Base-by-base conservation (phyloP, 2,888 invertebrate genomes). In the Machimus rusticus region DNA sequence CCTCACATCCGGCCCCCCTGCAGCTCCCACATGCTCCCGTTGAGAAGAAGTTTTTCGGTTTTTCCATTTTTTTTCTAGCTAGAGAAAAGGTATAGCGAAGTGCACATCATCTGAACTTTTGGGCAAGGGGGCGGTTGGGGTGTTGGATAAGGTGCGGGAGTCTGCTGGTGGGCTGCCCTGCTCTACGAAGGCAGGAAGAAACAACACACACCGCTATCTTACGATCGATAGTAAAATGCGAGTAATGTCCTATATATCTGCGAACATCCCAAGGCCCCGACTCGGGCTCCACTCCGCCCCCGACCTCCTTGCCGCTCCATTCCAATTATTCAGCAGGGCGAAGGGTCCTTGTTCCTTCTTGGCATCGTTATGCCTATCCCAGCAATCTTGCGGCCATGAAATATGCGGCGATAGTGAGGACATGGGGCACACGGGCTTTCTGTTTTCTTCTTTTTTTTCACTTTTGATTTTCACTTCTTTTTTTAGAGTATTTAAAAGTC, bases 141-240 rank as follows among this genome's bases (percentile, higher is more conserved):
- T n/a, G 74, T 16, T 37, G 31, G 6, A 55, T 14, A 34, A 82
- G 82, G 34, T 82, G 34, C 57, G 34, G 82, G 66, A 82, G 57
- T 34, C 57, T 57, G 37, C 37, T 82, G 28, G n/a, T 3, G 23
- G n/a, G 43, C 43, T 66, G 28, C 43, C 39, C 39, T 31, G 28
- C 43, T 28, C 16, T 74, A 23, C 16, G 19, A 16, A 81, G 23
- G 19, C 12, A 66, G 12, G 19, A 66, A 66, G 6, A 9, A 55
- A 55, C 9, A n/a, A 55, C 46, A 19, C 31, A 77, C 78, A 86
- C 74, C 88, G 79, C 87, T 86, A 87, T 78, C 23, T 86, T 88
- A 77, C 84, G 86, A 87, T 88, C 88, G 86, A 88, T 88, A 88
- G 46, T 79, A 23, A 78, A 88, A 88, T 87, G 87, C 88, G 87